These are phyloP conservation scores for Torymus auratus DNA, from an alignment of 2,888 invertebrate genomes.

Conservation along the genomic window DNA sequence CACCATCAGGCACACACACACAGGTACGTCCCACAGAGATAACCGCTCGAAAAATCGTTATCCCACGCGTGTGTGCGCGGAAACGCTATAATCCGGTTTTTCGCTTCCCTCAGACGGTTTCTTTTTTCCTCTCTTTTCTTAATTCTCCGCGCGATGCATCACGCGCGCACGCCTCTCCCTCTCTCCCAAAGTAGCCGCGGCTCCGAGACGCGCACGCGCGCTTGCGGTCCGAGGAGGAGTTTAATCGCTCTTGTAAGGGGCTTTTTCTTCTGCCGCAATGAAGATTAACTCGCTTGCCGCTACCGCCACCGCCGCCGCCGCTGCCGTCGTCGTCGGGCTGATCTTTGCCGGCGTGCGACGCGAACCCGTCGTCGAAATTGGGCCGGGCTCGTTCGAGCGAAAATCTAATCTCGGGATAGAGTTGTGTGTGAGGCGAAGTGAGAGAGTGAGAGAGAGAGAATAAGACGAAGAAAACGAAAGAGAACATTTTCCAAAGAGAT, in stretches of 20 bases:
- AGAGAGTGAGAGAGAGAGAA: not conserved
- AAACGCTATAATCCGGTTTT: conserved; percentile 11
- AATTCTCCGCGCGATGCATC: conserved; percentile 17
- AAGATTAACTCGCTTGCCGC: conserved; percentile 51
- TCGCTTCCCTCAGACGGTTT: too few species aligned
- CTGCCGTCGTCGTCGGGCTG: conserved; percentile 17
- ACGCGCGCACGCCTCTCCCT: not conserved
- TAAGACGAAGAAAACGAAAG: too few species aligned
- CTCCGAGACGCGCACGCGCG: too few species aligned
- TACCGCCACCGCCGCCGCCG: not conserved
- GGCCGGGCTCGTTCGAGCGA: conserved; percentile 52
- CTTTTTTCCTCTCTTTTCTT: conserved; percentile 6
- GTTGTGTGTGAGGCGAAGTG: conserved; percentile 10
- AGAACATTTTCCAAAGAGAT: conserved; percentile 25
- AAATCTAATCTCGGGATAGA: conserved; percentile 50
- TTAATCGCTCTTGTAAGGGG: conserved; percentile 50
- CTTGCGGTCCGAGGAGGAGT: conserved; percentile 17
- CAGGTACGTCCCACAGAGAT: too few species aligned
- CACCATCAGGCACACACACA: too few species aligned
- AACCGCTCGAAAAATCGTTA: too few species aligned
- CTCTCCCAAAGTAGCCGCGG: not conserved
- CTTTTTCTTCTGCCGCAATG: conserved; percentile 52
- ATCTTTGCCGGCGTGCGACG: conserved; percentile 30
- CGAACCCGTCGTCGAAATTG: conserved; percentile 49
- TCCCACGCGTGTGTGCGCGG: not conserved